phyloP scores from a whole-genome alignment of 2,888 invertebrate genomes.

The Bimastos eiseni region DNA sequence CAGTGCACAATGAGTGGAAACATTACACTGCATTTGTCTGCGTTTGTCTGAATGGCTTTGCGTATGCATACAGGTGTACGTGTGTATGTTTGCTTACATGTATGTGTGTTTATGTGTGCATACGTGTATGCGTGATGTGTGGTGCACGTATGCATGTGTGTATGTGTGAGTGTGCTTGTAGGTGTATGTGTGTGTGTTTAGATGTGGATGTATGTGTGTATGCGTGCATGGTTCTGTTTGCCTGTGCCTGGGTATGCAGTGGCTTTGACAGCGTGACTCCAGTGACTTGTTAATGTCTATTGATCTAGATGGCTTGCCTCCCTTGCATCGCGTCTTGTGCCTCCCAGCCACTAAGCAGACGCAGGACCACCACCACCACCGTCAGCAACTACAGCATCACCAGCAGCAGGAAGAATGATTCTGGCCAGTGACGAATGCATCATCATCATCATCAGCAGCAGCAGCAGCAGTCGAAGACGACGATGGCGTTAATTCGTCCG shows the following conservation, averaged over 20 bases:
- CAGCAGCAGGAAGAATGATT: constrained; percentile 6
- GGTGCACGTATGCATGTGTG: not conserved
- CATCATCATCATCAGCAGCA: not conserved
- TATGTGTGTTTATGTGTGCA: not conserved
- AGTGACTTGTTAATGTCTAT: constrained; percentile 13
- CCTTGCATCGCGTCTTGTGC: not conserved
- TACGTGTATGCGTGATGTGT: not conserved
- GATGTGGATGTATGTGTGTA: not conserved
- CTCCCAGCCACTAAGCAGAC: constrained; percentile 5
- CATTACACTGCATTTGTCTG: not conserved
- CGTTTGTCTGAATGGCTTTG: too few species aligned
- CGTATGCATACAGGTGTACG: not conserved
- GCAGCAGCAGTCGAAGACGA: not conserved
- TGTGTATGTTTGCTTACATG: not conserved
- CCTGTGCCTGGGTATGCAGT: not conserved
- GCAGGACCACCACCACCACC: not conserved
- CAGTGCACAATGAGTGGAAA: not conserved
- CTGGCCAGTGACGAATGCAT: constrained; percentile 1
- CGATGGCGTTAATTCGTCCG: not conserved
- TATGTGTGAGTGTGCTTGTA: not conserved
- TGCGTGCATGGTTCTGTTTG: too few species aligned
- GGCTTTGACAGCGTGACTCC: constrained; percentile 6
- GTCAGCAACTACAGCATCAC: not conserved
- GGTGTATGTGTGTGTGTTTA: not conserved
- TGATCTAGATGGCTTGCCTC: constrained; percentile 13